These are phyloP conservation scores for Pentalonia nigronervosa DNA, from an alignment of 1,140 invertebrate genomes.

Conservation along the genomic window DNA sequence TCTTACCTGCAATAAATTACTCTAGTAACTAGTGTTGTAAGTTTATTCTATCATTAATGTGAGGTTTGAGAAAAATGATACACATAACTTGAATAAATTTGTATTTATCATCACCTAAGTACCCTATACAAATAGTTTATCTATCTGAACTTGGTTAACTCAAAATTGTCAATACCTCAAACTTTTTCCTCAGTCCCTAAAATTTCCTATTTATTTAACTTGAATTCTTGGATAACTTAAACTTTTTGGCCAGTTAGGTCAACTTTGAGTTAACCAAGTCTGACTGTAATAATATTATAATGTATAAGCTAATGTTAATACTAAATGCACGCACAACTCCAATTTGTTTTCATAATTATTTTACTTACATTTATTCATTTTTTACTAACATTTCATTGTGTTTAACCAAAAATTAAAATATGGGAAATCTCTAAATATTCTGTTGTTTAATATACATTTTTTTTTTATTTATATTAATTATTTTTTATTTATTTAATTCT, in stretches of 20 bases:
- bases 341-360: not conserved
- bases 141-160: not conserved
- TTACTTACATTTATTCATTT: not conserved
- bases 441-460: not conserved
- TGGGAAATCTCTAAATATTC: not conserved
- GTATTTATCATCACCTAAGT: not conserved
- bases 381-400: slow-evolving; percentile 4
- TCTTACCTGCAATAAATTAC: not conserved
- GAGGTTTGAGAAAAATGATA: not conserved
- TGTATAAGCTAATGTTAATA: slow-evolving; percentile 8
- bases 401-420: not conserved
- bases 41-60: not conserved
- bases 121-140: not conserved
- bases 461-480: not conserved
- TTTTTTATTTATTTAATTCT: not conserved
- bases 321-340: not conserved
- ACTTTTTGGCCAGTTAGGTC: no score
- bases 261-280: no score
- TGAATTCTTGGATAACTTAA: no score
- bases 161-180: no score
- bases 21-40: not conserved
- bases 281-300: not conserved
- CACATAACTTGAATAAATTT: not conserved
- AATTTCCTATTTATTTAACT: no score
- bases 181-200: no score